Base-by-base conservation (phyloP, 2,113 vertebrate genomes). In the Mormyrus lacerda region DNA sequence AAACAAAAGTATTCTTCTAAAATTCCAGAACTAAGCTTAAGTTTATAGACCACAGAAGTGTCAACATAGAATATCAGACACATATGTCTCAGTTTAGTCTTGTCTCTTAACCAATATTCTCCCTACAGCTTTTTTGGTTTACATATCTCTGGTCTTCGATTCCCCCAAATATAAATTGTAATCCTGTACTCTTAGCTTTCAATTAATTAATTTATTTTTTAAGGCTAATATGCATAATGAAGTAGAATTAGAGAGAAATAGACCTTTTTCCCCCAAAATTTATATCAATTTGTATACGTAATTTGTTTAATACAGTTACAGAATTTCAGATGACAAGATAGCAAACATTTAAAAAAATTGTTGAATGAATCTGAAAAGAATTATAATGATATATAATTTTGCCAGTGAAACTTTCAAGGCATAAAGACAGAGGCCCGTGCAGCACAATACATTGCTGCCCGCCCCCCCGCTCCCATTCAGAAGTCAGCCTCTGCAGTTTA, bases 401-500 rank as follows among this genome's bases (percentile, higher is more conserved):
- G 2, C 35, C 11, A 39, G 31, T 4, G 4, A 17, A 19, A 76
- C 31, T 1, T 61, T 17, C 13, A 15, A 35, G 39, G 69, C 69
- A 76, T 35, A 4, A 39, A 76, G 31, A 15, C 4, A 35, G 11
- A 39, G 31, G 69, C 31, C 69, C 9, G 69, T 39, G 13, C 15
- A 17, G 24, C 9, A 3, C 61, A 27, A n/a, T 27, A 13, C 61
- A 27, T 31, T 31, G 13, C n/a, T 27, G n/a, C 27, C 27, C n/a
- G 10, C 3, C n/a, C 61, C 44, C 24, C n/a, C 24, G n/a, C 58
- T 65, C 58, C 2, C 8, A 7, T 76, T 53, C 69, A 11, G 79
- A 90, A 83, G 89, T 47, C 85, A 65, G 92, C 87, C 39, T 73
- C 55, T 87, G 11, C 45, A 85, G 79, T 93, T 91, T 89, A 91